These are phyloP conservation scores for Panagrolaimus sp. DNA, from an alignment of 1,140 invertebrate genomes.

Conservation along the genomic window DNA sequence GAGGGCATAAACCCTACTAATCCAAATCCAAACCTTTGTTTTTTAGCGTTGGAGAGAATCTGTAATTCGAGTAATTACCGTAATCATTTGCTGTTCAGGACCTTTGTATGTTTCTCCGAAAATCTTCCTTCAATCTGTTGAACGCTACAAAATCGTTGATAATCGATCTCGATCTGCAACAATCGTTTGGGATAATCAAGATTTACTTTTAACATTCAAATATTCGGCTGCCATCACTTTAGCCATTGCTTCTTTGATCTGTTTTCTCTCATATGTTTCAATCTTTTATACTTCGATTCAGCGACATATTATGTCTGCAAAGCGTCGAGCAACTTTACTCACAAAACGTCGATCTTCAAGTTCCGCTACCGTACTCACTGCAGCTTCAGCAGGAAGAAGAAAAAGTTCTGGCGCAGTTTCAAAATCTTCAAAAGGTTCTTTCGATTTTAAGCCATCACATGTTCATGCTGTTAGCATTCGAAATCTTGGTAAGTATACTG, in stretches of 20 bases:
- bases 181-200: slow-evolving; percentile 1
- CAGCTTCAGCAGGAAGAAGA: too few species aligned
- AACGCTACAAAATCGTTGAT: background rate
- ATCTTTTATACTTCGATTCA: background rate
- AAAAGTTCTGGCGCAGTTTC: too few species aligned
- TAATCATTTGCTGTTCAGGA: background rate
- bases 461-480: background rate
- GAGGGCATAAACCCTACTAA: too few species aligned
- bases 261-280: background rate
- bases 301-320: slow-evolving; percentile 1
- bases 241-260: background rate
- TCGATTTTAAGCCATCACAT: too few species aligned
- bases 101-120: slow-evolving; percentile 4
- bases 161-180: background rate
- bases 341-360: background rate
- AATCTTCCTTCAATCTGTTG: background rate
- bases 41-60: slow-evolving; percentile 11
- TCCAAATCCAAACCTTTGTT: background rate
- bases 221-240: background rate
- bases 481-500: background rate
- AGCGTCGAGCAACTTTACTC: background rate
- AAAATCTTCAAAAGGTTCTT: too few species aligned
- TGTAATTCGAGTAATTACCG: background rate
- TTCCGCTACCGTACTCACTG: background rate
- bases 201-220: background rate